Evolutionary conservation across 2,888 invertebrate genomes (phyloP), one percentile per base, ranked within the genome.

Genomic region (Cataglyphis altisquamis): DNA sequence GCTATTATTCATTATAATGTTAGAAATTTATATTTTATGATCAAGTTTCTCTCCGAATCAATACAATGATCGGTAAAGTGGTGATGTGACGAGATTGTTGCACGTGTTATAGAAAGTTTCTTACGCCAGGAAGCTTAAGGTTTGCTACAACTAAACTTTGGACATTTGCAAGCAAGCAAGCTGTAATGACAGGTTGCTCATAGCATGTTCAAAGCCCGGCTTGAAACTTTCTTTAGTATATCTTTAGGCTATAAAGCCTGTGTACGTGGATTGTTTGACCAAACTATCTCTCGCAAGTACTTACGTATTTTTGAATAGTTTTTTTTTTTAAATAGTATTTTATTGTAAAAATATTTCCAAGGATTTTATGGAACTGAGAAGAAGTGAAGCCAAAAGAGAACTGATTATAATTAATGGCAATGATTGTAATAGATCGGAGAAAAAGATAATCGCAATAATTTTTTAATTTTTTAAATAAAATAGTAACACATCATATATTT

Each of bases 141-240:
- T 60, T 45, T 2, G 36, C 32, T 48, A 29, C 18, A 60, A 18
- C 39, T 36, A 32, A 78, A 70, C 70, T 78, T 70, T 41, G 12
- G 12, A 70, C 60, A 78, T 78, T 78, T 70, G 60, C 78, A 78
- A 70, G 70, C 18, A 45, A 45, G 41, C 18, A 36, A 36, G 57
- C 36, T 18, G 9, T 45, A 70, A 78, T 78, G 78, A 62, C 45
- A 78, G 18, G 21, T 21, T 60, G 32, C n/a, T n/a, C 21, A n/a
- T 57, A 18, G 25, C 55, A 29, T 52, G 57, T 41, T 77, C 48
- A 60, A 60, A 70, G 45, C 12, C 32, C 1, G 45, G 12, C 0
- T 60, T 32, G 15, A 39, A 60, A 78, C 70, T 60, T 70, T 8
- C n/a, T 60, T 41, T 32, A 45, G 12, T 78, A n/a, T 48, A 10